Evolutionary conservation across 2,888 invertebrate genomes (phyloP).

Genomic region (Lycocerus yunnanus): DNA sequence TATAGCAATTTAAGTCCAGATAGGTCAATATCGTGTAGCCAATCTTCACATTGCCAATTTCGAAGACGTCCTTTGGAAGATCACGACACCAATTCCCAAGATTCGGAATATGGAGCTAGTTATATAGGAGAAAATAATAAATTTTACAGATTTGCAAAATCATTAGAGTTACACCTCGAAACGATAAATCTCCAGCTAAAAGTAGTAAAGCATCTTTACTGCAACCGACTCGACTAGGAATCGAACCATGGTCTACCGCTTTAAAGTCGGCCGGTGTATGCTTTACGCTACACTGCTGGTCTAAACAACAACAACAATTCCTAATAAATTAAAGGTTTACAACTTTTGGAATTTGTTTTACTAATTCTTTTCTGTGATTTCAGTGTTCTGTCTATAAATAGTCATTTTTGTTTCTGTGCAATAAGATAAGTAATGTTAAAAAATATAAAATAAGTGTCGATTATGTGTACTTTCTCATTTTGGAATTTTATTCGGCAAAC

Average conservation of each 20-base stretch:
- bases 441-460: not conserved
- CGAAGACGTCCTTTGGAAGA: slow-evolving; percentile 56
- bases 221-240: too few species aligned
- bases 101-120: too few species aligned
- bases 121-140: too few species aligned
- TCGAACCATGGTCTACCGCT: too few species aligned
- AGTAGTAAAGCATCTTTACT: too few species aligned
- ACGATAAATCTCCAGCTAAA: too few species aligned
- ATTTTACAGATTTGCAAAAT: too few species aligned
- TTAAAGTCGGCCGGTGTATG: too few species aligned
- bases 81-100: slow-evolving; percentile 60
- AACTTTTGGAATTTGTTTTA: not conserved
- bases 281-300: too few species aligned
- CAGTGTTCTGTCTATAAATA: not conserved
- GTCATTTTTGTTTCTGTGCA: not conserved
- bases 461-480: not conserved
- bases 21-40: slow-evolving; percentile 37
- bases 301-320: too few species aligned
- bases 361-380: not conserved
- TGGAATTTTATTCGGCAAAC: not conserved
- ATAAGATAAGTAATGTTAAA: not conserved
- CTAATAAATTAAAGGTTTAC: not conserved
- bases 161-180: too few species aligned
- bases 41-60: slow-evolving; percentile 43
- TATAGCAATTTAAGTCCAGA: slow-evolving; percentile 46